phyloP scores from a whole-genome alignment of 2,888 invertebrate species.

The Pachymerium ferrugineum region DNA sequence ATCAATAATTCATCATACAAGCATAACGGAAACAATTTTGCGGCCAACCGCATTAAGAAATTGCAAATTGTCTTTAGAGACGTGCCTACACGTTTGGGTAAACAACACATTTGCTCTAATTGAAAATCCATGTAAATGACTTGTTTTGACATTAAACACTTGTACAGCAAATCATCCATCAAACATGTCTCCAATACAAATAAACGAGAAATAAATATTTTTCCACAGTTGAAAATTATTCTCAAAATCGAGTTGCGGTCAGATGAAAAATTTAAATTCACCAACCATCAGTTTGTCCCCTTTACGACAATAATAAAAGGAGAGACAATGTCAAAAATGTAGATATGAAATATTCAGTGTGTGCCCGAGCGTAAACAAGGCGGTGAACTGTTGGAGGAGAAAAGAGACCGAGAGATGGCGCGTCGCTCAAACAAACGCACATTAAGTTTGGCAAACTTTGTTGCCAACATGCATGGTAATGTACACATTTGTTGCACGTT shows the following conservation, averaged over 20 bases:
- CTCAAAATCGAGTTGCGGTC: too few species aligned
- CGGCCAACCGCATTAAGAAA: not conserved
- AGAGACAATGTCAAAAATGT: not conserved
- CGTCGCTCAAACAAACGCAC: not conserved
- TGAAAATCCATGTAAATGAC: not conserved
- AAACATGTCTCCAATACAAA: too few species aligned
- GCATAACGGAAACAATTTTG: too few species aligned
- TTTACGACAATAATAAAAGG: conserved; percentile 3
- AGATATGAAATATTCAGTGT: conserved; percentile 3
- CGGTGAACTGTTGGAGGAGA: not conserved
- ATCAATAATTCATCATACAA: too few species aligned
- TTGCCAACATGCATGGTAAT: not conserved
- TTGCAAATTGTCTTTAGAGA: not conserved
- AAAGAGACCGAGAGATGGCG: not conserved
- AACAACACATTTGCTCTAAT: not conserved
- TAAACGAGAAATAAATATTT: too few species aligned
- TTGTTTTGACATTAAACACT: not conserved
- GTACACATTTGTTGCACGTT: not conserved
- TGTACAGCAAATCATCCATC: too few species aligned
- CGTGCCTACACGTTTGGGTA: not conserved
- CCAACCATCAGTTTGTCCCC: not conserved
- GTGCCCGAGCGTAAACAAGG: not conserved
- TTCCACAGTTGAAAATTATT: too few species aligned
- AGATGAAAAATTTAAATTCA: not conserved
- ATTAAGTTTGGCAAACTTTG: not conserved